Evolutionary conservation across 2,113 vertebrate genomes (phyloP).

Genomic region (Xerus inauris): DNA sequence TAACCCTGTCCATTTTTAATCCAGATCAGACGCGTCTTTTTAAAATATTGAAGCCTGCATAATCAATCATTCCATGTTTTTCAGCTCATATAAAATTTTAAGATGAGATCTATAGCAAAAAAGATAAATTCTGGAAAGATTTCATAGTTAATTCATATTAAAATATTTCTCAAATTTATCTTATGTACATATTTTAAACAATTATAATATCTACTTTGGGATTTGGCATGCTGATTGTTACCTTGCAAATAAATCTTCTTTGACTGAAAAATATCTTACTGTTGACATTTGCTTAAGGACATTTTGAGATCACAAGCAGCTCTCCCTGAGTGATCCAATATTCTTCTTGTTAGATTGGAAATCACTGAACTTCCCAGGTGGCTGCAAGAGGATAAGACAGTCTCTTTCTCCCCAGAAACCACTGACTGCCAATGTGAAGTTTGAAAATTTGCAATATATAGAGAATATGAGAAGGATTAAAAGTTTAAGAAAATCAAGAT

Average conservation of each 20-base stretch:
- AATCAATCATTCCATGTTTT: constrained; percentile 15
- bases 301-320: constrained; percentile 37
- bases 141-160: neutral
- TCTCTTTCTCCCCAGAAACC: neutral
- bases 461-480: neutral
- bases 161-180: constrained; percentile 25
- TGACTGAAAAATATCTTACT: neutral
- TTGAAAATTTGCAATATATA: neutral
- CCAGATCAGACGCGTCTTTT: neutral
- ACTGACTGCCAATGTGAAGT: neutral
- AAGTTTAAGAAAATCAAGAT: neutral
- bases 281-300: constrained; percentile 31
- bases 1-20: neutral
- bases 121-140: neutral
- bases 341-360: neutral
- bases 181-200: constrained; percentile 25
- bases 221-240: constrained; percentile 17
- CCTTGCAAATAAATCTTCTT: neutral
- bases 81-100: constrained; percentile 57
- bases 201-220: neutral
- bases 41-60: neutral
- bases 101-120: constrained; percentile 4
- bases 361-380: neutral
- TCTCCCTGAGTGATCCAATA: constrained; percentile 12
- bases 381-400: neutral